These are phyloP conservation scores for Sipunculus nudus DNA, from an alignment of 2,888 invertebrate species.

Conservation along the genomic window DNA sequence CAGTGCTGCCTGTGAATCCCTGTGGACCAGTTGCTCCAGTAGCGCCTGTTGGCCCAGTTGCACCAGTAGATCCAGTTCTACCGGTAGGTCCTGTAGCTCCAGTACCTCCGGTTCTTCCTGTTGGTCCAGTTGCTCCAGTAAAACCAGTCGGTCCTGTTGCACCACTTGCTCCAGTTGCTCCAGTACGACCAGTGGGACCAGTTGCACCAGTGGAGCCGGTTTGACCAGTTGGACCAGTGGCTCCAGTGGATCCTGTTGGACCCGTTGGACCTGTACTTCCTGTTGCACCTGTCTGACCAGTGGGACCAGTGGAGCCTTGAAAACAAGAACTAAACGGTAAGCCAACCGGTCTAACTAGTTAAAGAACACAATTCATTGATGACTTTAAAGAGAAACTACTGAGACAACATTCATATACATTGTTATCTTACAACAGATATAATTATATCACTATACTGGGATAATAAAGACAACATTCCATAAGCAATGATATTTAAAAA, in stretches of 20 bases:
- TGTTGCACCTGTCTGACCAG: conserved; percentile 13
- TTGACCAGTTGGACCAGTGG: conserved; percentile 12
- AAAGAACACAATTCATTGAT: too few relatives aligned
- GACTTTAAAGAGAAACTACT: too few relatives aligned
- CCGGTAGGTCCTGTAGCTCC: conserved; percentile 19
- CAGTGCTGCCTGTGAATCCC: too few relatives aligned
- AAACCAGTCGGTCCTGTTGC: conserved; percentile 4
- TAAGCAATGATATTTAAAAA: too few relatives aligned
- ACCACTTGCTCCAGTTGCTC: conserved; percentile 27
- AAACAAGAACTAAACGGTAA: too few relatives aligned
- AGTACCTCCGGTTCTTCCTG: conserved; percentile 5
- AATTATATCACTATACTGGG: too few relatives aligned
- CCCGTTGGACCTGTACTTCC: conserved; percentile 14
- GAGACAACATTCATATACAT: too few relatives aligned
- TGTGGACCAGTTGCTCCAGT: too few relatives aligned
- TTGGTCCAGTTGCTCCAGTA: conserved; percentile 26
- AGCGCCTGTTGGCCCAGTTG: conserved; percentile 15
- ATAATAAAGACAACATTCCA: too few relatives aligned
- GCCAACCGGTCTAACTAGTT: too few relatives aligned
- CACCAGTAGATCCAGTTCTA: conserved; percentile 12
- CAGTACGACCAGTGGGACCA: conserved; percentile 21
- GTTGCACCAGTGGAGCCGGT: background rate
- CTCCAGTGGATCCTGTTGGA: conserved; percentile 17
- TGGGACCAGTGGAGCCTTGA: conserved; percentile 20
- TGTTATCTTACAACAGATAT: too few relatives aligned